A percentile compares a stretch with the other conserved stretches of the same genome.
Evolutionary conservation across 2,888 invertebrate genomes (phyloP).

Genomic region (Sinopyrophorus schimmeli): DNA sequence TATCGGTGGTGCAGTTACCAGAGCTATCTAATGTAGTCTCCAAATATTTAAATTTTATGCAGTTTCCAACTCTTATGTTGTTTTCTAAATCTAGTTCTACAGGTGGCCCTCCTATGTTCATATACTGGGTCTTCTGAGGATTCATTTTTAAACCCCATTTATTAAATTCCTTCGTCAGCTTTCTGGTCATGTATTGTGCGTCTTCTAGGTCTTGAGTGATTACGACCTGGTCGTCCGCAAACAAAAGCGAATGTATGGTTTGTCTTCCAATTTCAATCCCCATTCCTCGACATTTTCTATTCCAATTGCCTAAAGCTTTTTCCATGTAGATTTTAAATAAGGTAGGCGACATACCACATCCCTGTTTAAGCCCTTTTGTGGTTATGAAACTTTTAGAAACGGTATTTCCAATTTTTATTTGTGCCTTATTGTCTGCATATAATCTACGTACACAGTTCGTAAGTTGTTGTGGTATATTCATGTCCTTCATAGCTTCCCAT

Average conservation of each 20-base stretch:
- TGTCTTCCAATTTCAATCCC: slow-evolving; percentile 1
- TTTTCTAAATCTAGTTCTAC: not conserved
- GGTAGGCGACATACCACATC: not conserved
- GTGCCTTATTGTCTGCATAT: not conserved
- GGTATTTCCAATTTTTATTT: slow-evolving; percentile 2
- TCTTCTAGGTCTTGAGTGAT: slow-evolving; percentile 2
- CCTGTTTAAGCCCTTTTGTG: slow-evolving; percentile 2
- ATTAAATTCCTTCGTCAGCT: not conserved
- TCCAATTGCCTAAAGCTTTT: not conserved
- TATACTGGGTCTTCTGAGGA: slow-evolving; percentile 1
- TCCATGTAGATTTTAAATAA: no score
- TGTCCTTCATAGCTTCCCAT: no score
- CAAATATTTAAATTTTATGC: slow-evolving; percentile 1
- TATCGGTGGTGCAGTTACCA: slow-evolving; percentile 1
- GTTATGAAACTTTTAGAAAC: not conserved
- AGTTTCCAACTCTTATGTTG: not conserved
- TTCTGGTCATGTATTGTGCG: slow-evolving; percentile 2
- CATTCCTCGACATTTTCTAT: slow-evolving; percentile 4
- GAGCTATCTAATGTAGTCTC: slow-evolving; percentile 1
- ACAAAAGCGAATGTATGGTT: slow-evolving; percentile 1
- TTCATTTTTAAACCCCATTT: slow-evolving; percentile 3
- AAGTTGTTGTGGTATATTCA: no score
- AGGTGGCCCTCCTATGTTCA: not conserved
- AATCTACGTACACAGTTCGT: no score
- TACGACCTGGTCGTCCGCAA: slow-evolving; percentile 1